These are phyloP conservation scores for Oncorhynchus gorbuscha DNA, from an alignment of 2,113 vertebrate species.

Conservation along the genomic window DNA sequence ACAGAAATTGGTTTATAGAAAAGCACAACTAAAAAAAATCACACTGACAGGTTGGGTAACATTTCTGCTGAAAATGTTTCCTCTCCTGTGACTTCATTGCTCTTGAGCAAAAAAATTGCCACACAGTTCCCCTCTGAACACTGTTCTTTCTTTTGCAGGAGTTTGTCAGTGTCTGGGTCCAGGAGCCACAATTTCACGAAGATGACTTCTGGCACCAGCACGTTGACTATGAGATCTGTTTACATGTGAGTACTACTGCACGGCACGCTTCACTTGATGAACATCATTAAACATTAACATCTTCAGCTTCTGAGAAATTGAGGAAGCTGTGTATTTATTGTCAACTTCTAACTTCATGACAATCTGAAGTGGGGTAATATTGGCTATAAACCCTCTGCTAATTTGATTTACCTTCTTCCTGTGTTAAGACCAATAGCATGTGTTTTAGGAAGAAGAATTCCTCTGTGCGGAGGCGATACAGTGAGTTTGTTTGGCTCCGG, in stretches of 20 bases:
- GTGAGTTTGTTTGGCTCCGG: constrained; percentile 95
- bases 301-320: background rate
- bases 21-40: too few species aligned
- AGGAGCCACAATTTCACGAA: constrained; percentile 82
- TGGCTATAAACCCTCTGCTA: too few species aligned
- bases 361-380: too few species aligned
- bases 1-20: too few species aligned
- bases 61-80: too few species aligned
- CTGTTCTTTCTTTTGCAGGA: constrained; percentile 76
- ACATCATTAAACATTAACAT: background rate
- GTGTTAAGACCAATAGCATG: constrained; percentile 88
- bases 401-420: background rate
- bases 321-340: background rate
- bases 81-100: too few species aligned
- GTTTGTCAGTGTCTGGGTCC: constrained; percentile 85
- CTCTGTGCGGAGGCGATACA: constrained; percentile 86
- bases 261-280: background rate
- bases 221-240: constrained; percentile 88
- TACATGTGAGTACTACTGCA: constrained; percentile 81
- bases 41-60: too few species aligned
- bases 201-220: constrained; percentile 86
- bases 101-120: too few species aligned
- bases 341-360: background rate
- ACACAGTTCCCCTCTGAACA: background rate
- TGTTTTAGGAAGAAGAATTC: constrained; percentile 92